Base-by-base conservation (phyloP, 2,113 vertebrate genomes). In the Galeopterus variegatus region DNA sequence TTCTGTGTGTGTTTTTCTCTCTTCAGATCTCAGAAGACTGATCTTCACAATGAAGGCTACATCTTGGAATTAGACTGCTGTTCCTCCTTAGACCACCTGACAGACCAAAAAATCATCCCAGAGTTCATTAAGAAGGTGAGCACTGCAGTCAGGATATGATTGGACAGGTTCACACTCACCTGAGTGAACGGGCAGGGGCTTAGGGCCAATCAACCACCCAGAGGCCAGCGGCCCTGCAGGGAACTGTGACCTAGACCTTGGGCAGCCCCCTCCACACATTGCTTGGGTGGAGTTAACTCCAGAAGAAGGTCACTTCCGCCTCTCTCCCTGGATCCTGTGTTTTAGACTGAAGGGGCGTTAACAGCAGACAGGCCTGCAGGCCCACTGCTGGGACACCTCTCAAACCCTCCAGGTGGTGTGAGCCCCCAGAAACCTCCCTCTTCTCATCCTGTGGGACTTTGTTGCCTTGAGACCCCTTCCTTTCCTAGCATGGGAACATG, bases 71-170 rank as follows among this genome's bases (percentile, higher is more conserved):
- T 99, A 97, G 99, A 99, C 96, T 98, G 99, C 87, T 99, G 98
- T 94, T 99, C 99, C 96, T 99, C 99, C 90, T 98, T 99, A 0
- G 99, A 99, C 79, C 99, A 99, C 75, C 98, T 99, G 97, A 98
- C 99, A 94, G 99, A 99, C 97, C 97, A 99, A 8, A 99, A 99
- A 97, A 98, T 99, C 97, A 99, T 99, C 98, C 99, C 99, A 88
- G 99, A 99, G 97, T 99, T 99, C 95, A 98, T 99, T 97, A 99
- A 99, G 96, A 99, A 99, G 99, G 99, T 99, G 98, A 99, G 99
- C 96, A 76, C 26, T n/a, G 28, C 45, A 6, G 18, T n/a, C 1
- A 5, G 56, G 9, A 4, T 17, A 3, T 3, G 0, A 0, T 0
- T 6, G 12, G 15, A 1, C 1, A 17, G 93, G 17, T 24, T 31